Evolutionary conservation across 2,797 vertebrate genomes (phyloP).

Genomic region (Sebastes nivosus): DNA sequence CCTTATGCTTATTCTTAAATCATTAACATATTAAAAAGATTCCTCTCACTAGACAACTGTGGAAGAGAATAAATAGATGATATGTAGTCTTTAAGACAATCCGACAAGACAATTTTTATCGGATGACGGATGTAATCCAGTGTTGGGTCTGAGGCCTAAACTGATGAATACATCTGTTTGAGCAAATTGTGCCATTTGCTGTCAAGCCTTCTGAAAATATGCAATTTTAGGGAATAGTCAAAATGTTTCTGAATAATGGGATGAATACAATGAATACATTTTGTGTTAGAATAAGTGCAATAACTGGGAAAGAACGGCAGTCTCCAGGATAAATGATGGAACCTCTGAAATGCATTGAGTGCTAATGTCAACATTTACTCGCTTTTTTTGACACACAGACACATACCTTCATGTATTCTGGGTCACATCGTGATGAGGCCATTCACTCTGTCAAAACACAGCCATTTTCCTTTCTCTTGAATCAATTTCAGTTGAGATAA

Average conservation of each 20-base stretch:
- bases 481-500: slow-evolving; percentile 73
- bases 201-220: neutral
- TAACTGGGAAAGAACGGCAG: neutral
- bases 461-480: slow-evolving; percentile 43
- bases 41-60: neutral
- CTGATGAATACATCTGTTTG: neutral
- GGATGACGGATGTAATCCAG: neutral
- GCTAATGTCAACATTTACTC: slow-evolving; percentile 27
- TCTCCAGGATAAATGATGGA: neutral
- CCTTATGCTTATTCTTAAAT: neutral
- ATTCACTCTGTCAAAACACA: slow-evolving; percentile 57
- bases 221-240: neutral
- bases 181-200: neutral
- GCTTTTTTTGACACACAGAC: neutral
- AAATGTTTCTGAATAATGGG: neutral
- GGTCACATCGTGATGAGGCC: slow-evolving; percentile 36
- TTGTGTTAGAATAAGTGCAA: neutral
- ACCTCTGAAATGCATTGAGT: slow-evolving; percentile 7
- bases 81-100: neutral
- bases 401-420: slow-evolving; percentile 1
- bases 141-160: neutral
- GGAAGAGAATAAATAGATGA: neutral
- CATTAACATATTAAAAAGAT: neutral
- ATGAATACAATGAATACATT: neutral
- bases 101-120: neutral